Evolutionary conservation across 2,113 vertebrate species (phyloP).

Genomic region (Butastur rufipennis): DNA sequence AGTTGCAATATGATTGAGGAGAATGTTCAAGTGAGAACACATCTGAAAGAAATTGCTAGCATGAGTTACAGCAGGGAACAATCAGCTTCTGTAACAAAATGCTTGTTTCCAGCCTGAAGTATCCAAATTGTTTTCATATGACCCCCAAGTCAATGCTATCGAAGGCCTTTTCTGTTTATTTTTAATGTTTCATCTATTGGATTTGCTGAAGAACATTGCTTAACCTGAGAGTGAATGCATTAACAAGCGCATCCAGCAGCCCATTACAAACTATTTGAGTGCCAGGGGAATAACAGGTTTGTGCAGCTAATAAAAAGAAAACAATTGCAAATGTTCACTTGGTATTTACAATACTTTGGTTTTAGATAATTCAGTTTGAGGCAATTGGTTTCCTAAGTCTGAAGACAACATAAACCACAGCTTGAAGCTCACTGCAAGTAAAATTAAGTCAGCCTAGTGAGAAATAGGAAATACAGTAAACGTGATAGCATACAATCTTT

Average conservation of each 20-base stretch:
- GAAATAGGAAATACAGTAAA: background rate
- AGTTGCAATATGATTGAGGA: background rate
- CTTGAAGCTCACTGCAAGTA: background rate
- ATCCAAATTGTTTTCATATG: background rate
- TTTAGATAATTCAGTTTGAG: conserved; percentile 30
- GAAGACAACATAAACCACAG: conserved; percentile 3
- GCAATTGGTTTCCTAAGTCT: conserved; percentile 6
- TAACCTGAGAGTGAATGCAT: conserved; percentile 3
- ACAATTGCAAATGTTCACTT: conserved; percentile 23
- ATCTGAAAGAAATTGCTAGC: conserved; percentile 32
- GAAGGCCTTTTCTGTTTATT: conserved; percentile 19
- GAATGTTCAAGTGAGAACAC: background rate
- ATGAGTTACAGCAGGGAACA: background rate
- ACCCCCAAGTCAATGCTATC: background rate
- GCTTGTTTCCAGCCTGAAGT: conserved; percentile 5
- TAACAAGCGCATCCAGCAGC: conserved; percentile 37
- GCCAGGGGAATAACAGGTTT: conserved; percentile 11
- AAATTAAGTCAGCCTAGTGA: background rate
- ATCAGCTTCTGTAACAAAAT: conserved; percentile 4
- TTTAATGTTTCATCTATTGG: conserved; percentile 6
- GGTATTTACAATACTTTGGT: conserved; percentile 20
- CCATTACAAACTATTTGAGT: conserved; percentile 8
- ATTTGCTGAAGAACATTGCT: conserved; percentile 29
- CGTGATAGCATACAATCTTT: background rate
- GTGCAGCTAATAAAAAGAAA: conserved; percentile 37